Percentiles rank a stretch among this genome's conserved stretches.
phyloP scores from a whole-genome alignment of 1,140 invertebrate genomes.

The Lithobius niger region DNA sequence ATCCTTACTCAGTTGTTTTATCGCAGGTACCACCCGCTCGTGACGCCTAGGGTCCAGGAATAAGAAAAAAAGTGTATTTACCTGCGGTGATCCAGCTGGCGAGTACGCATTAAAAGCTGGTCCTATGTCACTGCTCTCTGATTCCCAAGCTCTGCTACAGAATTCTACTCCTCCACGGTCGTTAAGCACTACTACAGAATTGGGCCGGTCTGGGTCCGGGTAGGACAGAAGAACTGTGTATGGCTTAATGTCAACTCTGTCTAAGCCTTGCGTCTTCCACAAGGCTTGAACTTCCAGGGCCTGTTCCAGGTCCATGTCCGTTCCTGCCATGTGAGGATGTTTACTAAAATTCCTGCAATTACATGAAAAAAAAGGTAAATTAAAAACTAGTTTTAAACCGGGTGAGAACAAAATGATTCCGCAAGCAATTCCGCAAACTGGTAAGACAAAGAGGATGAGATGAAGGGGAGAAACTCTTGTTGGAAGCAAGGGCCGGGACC shows the following conservation, averaged over 20 bases:
- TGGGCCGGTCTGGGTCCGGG: slow-evolving; percentile 16
- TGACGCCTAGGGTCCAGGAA: too few relatives aligned
- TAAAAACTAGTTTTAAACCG: too few relatives aligned
- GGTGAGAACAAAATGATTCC: too few relatives aligned
- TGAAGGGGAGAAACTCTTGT: too few relatives aligned
- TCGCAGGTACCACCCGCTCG: too few relatives aligned
- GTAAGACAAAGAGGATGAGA: too few relatives aligned
- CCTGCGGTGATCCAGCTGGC: slow-evolving; percentile 12
- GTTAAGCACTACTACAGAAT: slow-evolving; percentile 17
- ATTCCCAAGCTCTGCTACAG: slow-evolving; percentile 14
- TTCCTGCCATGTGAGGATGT: slow-evolving; percentile 18
- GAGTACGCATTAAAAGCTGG: slow-evolving; percentile 19
- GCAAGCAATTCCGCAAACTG: too few relatives aligned
- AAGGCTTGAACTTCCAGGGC: slow-evolving; percentile 10
- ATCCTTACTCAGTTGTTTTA: too few relatives aligned
- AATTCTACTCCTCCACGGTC: slow-evolving; percentile 12
- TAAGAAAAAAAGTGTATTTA: too few relatives aligned
- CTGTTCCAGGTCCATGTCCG: slow-evolving; percentile 10
- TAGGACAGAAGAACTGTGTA: slow-evolving; percentile 19
- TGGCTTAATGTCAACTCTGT: slow-evolving; percentile 15
- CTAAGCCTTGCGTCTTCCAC: slow-evolving; percentile 16
- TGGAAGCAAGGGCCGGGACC: too few relatives aligned
- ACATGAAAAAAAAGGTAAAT: too few relatives aligned
- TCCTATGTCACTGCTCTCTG: slow-evolving; percentile 11
- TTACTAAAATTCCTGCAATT: slow-evolving; percentile 16